Percentiles rank a stretch among this genome's conserved stretches.
Evolutionary conservation across 2,797 vertebrate species (phyloP).

Genomic region (Sebastolobus altivelis): DNA sequence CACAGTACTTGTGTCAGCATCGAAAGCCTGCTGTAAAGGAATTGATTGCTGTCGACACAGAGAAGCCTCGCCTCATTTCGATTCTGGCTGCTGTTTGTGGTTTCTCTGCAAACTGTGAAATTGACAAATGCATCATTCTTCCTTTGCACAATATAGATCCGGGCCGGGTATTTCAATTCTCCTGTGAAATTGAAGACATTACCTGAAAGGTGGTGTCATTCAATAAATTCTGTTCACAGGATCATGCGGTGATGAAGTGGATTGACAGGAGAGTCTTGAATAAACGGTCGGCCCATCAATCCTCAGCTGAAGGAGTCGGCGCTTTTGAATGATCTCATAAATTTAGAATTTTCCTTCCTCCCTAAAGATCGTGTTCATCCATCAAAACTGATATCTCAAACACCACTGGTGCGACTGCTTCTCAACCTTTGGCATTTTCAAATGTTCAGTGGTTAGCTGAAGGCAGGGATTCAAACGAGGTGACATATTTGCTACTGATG

Average conservation of each 20-base stretch:
- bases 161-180: neutral
- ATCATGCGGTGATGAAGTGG: neutral
- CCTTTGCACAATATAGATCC: constrained; percentile 34
- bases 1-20: constrained; percentile 10
- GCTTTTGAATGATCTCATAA: neutral
- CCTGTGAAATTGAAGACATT: neutral
- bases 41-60: constrained; percentile 33
- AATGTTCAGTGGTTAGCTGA: neutral
- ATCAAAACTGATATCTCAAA: constrained; percentile 15
- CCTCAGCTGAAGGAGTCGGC: neutral
- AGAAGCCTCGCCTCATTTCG: constrained; percentile 29
- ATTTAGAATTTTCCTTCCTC: neutral
- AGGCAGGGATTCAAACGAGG: neutral
- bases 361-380: neutral
- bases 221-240: constrained; percentile 20
- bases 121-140: constrained; percentile 51
- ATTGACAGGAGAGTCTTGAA: constrained; percentile 24
- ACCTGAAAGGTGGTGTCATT: constrained; percentile 22
- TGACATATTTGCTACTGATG: neutral
- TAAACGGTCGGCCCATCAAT: constrained; percentile 14
- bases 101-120: constrained; percentile 41
- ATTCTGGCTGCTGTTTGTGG: constrained; percentile 35
- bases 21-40: neutral
- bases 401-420: neutral
- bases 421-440: constrained; percentile 3